These are phyloP conservation scores for Squalus acanthias DNA, from an alignment of 2,797 vertebrate species.

Conservation along the genomic window DNA sequence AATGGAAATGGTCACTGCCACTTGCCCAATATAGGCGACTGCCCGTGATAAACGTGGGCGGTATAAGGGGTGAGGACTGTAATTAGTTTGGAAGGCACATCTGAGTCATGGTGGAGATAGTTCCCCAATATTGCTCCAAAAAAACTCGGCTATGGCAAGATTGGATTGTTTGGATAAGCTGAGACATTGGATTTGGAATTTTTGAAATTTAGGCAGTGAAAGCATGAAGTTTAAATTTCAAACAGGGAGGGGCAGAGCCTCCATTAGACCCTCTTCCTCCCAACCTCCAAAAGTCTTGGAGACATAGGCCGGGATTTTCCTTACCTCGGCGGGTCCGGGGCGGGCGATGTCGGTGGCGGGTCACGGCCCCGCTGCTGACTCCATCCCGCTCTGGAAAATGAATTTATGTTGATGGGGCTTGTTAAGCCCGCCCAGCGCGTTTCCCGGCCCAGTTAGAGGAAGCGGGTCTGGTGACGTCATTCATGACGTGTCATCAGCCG, in stretches of 20 bases:
- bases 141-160: not conserved
- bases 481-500: too few relatives aligned
- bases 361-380: too few relatives aligned
- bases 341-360: too few relatives aligned
- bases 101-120: not conserved
- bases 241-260: too few relatives aligned
- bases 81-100: not conserved
- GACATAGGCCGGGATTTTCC: not conserved
- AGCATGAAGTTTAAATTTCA: not conserved
- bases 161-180: not conserved
- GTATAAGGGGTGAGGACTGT: not conserved
- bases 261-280: not conserved
- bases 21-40: not conserved
- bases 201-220: not conserved
- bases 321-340: too few relatives aligned
- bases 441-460: too few relatives aligned
- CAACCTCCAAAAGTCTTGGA: not conserved
- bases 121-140: not conserved
- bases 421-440: too few relatives aligned
- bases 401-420: too few relatives aligned
- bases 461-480: too few relatives aligned
- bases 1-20: not conserved
- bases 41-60: not conserved
- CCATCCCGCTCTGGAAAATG: too few relatives aligned
- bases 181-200: not conserved